Base-by-base conservation (phyloP, 2,113 vertebrate species). In the Corynorhinus townsendii region DNA sequence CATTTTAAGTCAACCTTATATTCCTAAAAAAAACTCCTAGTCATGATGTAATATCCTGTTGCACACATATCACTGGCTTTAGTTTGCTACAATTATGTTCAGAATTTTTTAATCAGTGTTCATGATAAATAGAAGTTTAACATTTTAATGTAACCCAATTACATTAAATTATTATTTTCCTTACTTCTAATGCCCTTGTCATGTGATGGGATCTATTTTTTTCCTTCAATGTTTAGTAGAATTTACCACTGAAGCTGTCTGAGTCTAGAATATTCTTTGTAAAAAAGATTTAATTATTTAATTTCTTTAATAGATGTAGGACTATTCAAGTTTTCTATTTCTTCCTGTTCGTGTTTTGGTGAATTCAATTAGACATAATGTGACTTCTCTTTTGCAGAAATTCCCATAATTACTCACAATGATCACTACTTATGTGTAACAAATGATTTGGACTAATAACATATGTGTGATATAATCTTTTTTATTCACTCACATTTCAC, bases 351-450 rank as follows among this genome's bases (percentile, higher is more conserved):
- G 28, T 68, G 24, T 90, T 83, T 91, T 94, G 38, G 14, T 85
- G 83, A 82, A 28, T 82, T 89, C 75, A 77, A 66, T 62, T 93
- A 68, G 52, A 87, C 11, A 73, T n/a, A 89, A 56, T 52, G 5
- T 93, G 64, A 90, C 17, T 75, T 96, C 20, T 95, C 76, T 79
- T 93, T 86, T 52, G 71, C 33, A 91, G 80, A 93, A 90, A 92
- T 79, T 91, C 59, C 90, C 56, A 26, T 33, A 86, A 86, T 91
- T 84, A 86, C 24, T 94, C 75, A 4, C 40, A 91, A 8, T 80
- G 75, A 83, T 76, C 49, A 90, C 9, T 64, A 64, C 43, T 79
- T 93, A 66, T 5, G 4, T 45, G 11, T 82, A 85, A 87, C 20
- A 92, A 95, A 92, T 71, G 45, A 69, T 80, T 91, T 73, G 9